These are phyloP conservation scores for Pardalotus punctatus DNA, from an alignment of 2,113 vertebrate species.

Conservation along the genomic window DNA sequence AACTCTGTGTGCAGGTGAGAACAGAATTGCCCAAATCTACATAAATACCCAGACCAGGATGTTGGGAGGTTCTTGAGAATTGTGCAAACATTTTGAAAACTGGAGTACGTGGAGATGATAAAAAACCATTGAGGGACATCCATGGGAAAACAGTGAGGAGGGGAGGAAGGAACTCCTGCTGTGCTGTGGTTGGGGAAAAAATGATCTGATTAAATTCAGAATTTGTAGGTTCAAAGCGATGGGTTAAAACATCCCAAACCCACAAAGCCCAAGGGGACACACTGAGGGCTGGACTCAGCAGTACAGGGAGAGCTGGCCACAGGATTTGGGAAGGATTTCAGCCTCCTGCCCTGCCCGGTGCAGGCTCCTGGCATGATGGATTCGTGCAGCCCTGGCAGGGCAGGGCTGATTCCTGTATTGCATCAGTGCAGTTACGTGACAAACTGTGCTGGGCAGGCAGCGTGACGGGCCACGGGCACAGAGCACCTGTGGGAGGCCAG, in stretches of 20 bases:
- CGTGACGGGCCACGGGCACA: background rate
- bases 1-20: too few species aligned
- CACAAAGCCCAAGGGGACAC: background rate
- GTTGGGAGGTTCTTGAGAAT: too few species aligned
- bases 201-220: too few species aligned
- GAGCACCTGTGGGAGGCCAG: background rate
- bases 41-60: too few species aligned
- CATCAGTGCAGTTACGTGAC: background rate
- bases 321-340: background rate
- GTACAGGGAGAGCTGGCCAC: background rate
- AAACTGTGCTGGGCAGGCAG: background rate
- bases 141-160: too few species aligned
- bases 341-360: rapidly evolving
- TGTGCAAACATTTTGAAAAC: too few species aligned
- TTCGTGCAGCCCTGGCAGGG: background rate
- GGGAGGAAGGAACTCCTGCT: too few species aligned
- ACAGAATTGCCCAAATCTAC: too few species aligned
- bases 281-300: background rate
- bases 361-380: background rate
- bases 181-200: too few species aligned
- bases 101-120: too few species aligned
- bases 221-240: background rate
- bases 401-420: background rate
- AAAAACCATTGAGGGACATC: too few species aligned
- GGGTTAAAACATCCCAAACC: background rate